Evolutionary conservation across 2,113 vertebrate genomes (phyloP).

Genomic region (Forbesichthys agassizii): DNA sequence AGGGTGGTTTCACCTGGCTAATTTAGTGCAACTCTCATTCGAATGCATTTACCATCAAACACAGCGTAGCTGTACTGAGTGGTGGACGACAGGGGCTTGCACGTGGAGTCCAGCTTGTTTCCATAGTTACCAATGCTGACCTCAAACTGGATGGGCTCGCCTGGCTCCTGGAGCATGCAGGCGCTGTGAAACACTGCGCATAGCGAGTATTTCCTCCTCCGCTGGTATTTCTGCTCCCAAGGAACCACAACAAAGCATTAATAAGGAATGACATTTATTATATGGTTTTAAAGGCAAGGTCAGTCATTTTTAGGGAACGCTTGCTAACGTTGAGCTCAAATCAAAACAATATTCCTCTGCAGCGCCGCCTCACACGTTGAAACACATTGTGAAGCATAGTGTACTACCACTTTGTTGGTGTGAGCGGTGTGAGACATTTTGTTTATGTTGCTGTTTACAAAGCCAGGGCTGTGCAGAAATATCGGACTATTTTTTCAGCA

Average conservation of each 20-base stretch:
- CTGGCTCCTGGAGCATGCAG: slow-evolving; percentile 90
- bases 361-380: too few relatives aligned
- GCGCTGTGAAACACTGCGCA: slow-evolving; percentile 93
- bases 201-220: slow-evolving; percentile 88
- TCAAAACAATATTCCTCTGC: too few relatives aligned
- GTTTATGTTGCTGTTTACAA: too few relatives aligned
- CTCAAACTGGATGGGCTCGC: slow-evolving; percentile 96
- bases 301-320: too few relatives aligned
- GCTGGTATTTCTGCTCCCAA: slow-evolving; percentile 87
- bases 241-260: background rate
- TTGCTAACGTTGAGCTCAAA: too few relatives aligned
- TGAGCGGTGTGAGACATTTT: too few relatives aligned
- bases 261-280: background rate
- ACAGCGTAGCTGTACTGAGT: slow-evolving; percentile 91
- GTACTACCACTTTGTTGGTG: too few relatives aligned
- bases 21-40: slow-evolving; percentile 4
- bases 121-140: slow-evolving; percentile 98
- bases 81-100: slow-evolving; percentile 93
- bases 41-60: slow-evolving; percentile 86
- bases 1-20: background rate
- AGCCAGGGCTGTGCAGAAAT: too few relatives aligned
- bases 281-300: too few relatives aligned
- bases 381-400: too few relatives aligned
- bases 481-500: too few relatives aligned
- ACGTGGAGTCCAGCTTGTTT: slow-evolving; percentile 94